A percentile compares a stretch with the other conserved stretches of the same genome.
These are phyloP conservation scores for Caracal caracal DNA, from an alignment of 2,113 vertebrate species.

Conservation along the genomic window DNA sequence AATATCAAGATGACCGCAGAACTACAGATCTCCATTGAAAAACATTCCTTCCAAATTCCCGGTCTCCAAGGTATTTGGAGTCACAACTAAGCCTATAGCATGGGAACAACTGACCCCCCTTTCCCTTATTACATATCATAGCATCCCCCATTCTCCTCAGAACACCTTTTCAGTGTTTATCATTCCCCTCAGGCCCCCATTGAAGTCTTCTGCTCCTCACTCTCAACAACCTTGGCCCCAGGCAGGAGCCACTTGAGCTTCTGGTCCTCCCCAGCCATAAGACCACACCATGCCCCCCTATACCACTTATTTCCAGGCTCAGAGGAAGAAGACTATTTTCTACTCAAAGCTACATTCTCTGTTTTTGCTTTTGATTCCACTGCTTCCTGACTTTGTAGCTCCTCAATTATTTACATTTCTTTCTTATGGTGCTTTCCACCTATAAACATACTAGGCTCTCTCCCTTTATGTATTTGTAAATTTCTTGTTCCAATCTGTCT, in stretches of 20 bases:
- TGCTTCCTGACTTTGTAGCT: neutral
- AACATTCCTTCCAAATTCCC: neutral
- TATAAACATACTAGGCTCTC: neutral
- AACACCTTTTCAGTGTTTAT: neutral
- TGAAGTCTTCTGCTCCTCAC: neutral
- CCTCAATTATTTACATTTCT: neutral
- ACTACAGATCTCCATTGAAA: neutral
- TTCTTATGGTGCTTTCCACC: neutral
- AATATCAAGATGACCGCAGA: neutral
- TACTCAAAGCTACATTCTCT: neutral
- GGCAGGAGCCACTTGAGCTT: neutral
- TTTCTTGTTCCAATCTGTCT: neutral
- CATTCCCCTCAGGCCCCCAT: neutral
- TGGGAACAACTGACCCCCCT: too few species aligned
- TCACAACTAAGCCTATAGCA: neutral
- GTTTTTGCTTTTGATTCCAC: neutral
- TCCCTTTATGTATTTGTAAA: neutral
- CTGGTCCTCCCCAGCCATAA: neutral
- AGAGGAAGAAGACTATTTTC: neutral
- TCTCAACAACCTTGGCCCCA: neutral
- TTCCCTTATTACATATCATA: neutral
- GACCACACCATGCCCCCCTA: neutral
- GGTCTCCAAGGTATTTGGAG: neutral
- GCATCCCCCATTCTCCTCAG: neutral
- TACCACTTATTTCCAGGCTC: neutral